Evolutionary conservation across 2,797 vertebrate species (phyloP).

Genomic region (Pseudomugil tenellus): DNA sequence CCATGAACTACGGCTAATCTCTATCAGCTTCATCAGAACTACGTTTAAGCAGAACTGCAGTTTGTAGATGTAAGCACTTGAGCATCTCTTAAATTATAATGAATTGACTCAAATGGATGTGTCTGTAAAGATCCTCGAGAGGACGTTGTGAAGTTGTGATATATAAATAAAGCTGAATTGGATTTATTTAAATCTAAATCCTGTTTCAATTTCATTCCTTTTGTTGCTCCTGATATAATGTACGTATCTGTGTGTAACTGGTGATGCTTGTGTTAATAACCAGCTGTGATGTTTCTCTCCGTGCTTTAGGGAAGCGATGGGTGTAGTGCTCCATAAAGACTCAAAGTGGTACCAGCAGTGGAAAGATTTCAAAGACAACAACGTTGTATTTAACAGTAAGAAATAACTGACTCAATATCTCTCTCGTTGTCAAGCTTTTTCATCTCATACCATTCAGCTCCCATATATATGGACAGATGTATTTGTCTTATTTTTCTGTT

Average conservation of each 20-base stretch:
- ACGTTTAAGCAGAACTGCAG: neutral
- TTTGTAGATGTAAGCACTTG: neutral
- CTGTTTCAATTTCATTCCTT: neutral
- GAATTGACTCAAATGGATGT: no score
- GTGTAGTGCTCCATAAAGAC: constrained; percentile 95
- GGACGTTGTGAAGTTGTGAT: no score
- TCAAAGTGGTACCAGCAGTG: constrained; percentile 98
- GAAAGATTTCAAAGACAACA: constrained; percentile 99
- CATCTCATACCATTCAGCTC: no score
- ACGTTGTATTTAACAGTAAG: constrained; percentile 95
- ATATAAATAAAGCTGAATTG: no score
- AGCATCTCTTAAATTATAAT: no score
- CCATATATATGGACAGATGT: no score
- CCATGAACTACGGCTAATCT: neutral
- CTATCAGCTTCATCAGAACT: neutral
- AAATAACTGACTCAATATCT: neutral
- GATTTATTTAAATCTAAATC: neutral
- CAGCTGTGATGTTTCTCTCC: constrained; percentile 14
- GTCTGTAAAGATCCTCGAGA: no score
- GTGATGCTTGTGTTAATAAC: neutral
- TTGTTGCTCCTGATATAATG: neutral
- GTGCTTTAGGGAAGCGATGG: constrained; percentile 88
- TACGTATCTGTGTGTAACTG: neutral
- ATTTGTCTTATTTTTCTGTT: no score
- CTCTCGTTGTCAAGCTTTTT: no score